phyloP scores from a whole-genome alignment of 2,888 invertebrate genomes.

The Sialis lutaria region DNA sequence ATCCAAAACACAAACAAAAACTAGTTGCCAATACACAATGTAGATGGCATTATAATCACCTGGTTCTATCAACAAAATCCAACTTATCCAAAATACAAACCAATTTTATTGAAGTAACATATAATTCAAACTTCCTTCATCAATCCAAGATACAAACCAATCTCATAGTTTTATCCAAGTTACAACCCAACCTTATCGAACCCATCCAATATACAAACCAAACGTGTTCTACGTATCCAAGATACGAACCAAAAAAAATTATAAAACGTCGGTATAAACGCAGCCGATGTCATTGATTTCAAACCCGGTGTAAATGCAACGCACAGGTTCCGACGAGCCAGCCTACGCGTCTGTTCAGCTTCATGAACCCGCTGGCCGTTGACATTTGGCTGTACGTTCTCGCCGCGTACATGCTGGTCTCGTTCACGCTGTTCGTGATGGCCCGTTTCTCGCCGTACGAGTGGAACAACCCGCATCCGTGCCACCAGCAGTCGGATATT shows the following conservation, averaged over 20 bases:
- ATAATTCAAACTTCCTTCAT: too few species aligned
- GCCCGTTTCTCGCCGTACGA: conserved; percentile 95
- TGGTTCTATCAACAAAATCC: too few species aligned
- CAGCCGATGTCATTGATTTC: background rate
- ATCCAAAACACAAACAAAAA: too few species aligned
- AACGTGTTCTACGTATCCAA: background rate
- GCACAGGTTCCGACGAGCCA: conserved; percentile 72
- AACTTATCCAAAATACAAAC: too few species aligned
- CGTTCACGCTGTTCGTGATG: conserved; percentile 87
- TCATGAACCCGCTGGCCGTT: conserved; percentile 88
- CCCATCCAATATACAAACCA: background rate
- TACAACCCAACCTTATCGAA: background rate
- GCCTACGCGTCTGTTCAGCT: conserved; percentile 80
- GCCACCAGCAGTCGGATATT: conserved; percentile 65
- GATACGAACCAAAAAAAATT: background rate
- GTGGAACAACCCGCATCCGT: conserved; percentile 72
- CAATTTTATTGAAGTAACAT: too few species aligned
- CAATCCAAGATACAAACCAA: too few species aligned
- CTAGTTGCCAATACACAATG: too few species aligned
- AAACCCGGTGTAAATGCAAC: background rate
- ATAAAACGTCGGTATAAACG: background rate
- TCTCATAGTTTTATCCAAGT: too few species aligned
- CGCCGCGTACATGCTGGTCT: conserved; percentile 85
- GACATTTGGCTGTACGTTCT: conserved; percentile 95
- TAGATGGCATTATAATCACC: too few species aligned